Conservation (phyloP, 1,140 invertebrate species). For the Drosophila bocqueti region DNA sequence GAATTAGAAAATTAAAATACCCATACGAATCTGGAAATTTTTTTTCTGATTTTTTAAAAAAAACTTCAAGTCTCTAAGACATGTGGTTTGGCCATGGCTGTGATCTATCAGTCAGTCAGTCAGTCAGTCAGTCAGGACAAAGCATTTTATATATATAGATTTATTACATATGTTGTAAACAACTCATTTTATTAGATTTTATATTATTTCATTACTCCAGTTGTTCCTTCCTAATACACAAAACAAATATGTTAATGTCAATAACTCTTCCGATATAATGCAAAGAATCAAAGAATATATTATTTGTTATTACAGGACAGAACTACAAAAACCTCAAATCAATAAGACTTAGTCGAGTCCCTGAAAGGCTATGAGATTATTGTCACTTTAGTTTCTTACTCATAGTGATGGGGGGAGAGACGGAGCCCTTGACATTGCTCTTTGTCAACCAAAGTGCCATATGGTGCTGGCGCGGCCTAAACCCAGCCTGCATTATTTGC, state of each 20-base stretch:
- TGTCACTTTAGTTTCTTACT: conserved; percentile 19
- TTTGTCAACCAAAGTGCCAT: conserved; percentile 54
- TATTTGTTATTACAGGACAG: conserved; percentile 14
- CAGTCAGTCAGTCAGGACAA: too few species aligned
- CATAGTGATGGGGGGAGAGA: background rate
- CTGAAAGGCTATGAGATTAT: conserved; percentile 8
- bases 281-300: conserved; percentile 1
- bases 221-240: background rate
- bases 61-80: too few species aligned
- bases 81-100: too few species aligned
- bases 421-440: conserved; percentile 29
- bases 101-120: too few species aligned
- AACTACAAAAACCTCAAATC: conserved; percentile 29
- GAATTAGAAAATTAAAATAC: too few species aligned
- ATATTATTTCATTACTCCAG: too few species aligned
- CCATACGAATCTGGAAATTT: too few species aligned
- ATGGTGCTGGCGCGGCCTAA: conserved; percentile 47
- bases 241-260: background rate
- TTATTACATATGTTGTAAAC: background rate
- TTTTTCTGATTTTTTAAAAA: too few species aligned
- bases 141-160: too few species aligned
- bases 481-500: conserved; percentile 2
- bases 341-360: conserved; percentile 13
- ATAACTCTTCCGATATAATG: background rate
- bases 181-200: background rate